Base-by-base conservation (phyloP, 1,140 invertebrate genomes). In the Tachypleus tridentatus region DNA sequence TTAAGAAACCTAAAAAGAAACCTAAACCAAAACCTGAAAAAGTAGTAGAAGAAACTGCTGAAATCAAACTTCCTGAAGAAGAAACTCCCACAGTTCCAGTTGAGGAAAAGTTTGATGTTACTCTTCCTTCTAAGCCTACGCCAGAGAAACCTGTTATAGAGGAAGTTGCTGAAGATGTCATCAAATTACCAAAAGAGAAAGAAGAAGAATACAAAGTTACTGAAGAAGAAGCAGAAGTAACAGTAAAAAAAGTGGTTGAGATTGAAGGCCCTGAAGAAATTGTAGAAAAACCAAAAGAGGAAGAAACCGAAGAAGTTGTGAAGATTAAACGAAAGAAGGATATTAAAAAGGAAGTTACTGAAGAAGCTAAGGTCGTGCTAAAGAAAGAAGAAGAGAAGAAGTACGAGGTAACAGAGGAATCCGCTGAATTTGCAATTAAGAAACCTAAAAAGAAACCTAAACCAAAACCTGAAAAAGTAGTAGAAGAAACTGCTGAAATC, bases 341-440 rank as follows among this genome's bases (percentile, higher is more conserved):
- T 51, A 8, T 6, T 7, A n/a, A 54, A 54, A 8, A 7, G 7
- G 52, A 63, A 61, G 29, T 29, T 11, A 59, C 29, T 59, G 57
- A 60, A 6, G 66, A 60, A 6, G 71, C 72, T 9, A 65, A 72
- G 5, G 68, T 72, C 51, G 69, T 71, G n/a, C 73, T 70, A 65
- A 47, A 70, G 62, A 61, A 70, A 57, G 10, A 68, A 75, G 64
- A 76, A 76, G 4, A 76, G 73, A 29, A 75, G 69, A 67, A 69
- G 52, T 66, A 66, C 51, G 51, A 65, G 47, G 67, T 72, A 5
- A 61, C 48, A 64, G 62, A 70, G 73, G 77, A 78, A 67, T 79
- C 80, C 71, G 76, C 74, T 60, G 75, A 75, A 4, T 77, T 79
- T 67, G 78, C 81, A 58, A 60, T 83, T 4, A 76, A 77, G 4